Evolutionary conservation across 2,888 invertebrate genomes (phyloP), one percentile per base, ranked within the genome.

Genomic region (Ganaspis brasiliensis): DNA sequence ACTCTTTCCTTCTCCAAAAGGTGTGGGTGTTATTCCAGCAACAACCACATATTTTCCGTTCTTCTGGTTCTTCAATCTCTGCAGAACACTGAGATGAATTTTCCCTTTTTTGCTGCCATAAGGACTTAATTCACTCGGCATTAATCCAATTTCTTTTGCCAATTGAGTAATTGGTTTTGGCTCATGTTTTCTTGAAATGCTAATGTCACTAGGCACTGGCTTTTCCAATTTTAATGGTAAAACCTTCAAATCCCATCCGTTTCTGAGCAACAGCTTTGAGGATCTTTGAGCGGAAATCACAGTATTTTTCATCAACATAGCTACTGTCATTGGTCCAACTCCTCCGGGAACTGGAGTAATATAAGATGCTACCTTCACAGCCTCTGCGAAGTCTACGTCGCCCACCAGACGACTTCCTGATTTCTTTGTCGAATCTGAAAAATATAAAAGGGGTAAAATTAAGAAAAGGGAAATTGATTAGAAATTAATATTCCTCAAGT

Each of bases 271-370:
- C 31, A 93, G 93, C 31, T 93, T 92, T 14, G 94, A 94, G 73
- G 94, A 93, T 70, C 94, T 93, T 84, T 94, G 92, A 9, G 98
- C 98, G 72, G 98, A 96, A 82, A 95, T 93, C 45, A 98, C 96
- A 0, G 98, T 99, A 92, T 99, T 99, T 86, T 95, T 95, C 97
- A 98, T 97, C 40, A 98, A 92, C 98, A 99, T 99, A 21, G 98
- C 98, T 81, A 98, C 99, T 0, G 99, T 99, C 98, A 99, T 99
- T 16, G 99, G 99, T 0, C 99, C 99, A 78, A 99, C 99, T 80
- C 99, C 99, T 75, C 97, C 97, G 12, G 98, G 98, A 71, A 99
- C 99, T 4, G 99, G 98, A 26, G 99, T 99, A 87, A 99, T 97
- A 92, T 95, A 95, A 0, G 96, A 95, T 16, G 99, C 98, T 79